Conservation (phyloP, 2,113 vertebrate species). For the Eptesicus fuscus region DNA sequence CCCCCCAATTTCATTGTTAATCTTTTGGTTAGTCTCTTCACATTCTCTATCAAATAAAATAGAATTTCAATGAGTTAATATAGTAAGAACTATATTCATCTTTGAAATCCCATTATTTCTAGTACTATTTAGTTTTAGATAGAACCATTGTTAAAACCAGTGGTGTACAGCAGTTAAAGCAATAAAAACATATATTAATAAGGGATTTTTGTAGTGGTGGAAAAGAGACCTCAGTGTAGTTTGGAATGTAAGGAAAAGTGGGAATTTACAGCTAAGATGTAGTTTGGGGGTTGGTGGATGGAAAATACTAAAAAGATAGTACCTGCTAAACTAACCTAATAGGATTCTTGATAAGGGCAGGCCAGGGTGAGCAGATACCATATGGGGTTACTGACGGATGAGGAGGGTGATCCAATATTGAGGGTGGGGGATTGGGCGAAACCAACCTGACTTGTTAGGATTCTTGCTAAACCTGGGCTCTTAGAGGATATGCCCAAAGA, state of each 20-base stretch:
- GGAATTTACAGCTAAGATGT: neutral
- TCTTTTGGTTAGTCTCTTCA: neutral
- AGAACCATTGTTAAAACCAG: neutral
- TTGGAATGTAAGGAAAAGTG: neutral
- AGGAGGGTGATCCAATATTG: neutral
- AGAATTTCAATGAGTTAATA: neutral
- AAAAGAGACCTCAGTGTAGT: neutral
- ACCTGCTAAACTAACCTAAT: neutral
- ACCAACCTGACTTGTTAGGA: neutral
- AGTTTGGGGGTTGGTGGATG: neutral
- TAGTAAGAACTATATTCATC: neutral
- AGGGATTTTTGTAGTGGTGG: neutral
- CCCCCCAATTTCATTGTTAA: neutral
- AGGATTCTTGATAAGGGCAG: neutral
- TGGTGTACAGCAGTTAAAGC: neutral
- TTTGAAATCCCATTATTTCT: neutral
- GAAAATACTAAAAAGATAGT: neutral
- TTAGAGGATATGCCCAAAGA: neutral
- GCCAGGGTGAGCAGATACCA: neutral
- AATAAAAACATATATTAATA: neutral
- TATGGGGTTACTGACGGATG: neutral
- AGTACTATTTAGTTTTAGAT: neutral
- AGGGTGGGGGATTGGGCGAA: neutral
- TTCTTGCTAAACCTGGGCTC: neutral
- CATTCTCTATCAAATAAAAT: neutral